phyloP scores from a whole-genome alignment of 2,888 invertebrate species.

The Odontocolon sp. region DNA sequence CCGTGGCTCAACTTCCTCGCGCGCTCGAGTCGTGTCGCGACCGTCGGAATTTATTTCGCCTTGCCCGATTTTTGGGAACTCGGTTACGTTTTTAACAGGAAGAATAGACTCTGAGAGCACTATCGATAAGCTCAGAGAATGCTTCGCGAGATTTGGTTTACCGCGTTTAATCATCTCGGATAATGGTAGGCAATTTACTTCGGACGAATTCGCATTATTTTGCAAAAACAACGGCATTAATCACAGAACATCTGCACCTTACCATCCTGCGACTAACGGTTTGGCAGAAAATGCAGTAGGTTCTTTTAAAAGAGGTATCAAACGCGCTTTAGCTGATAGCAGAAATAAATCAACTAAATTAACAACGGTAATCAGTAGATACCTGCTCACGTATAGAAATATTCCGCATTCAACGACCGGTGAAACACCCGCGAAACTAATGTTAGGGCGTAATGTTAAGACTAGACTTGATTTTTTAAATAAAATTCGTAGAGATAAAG shows the following conservation, averaged over 20 bases:
- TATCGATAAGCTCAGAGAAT: no score
- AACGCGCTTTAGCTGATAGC: neutral
- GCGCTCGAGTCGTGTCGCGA: no score
- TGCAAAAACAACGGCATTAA: constrained; percentile 56
- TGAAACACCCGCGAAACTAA: constrained; percentile 19
- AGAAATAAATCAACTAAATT: neutral
- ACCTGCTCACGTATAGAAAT: constrained; percentile 31
- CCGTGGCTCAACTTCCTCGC: no score
- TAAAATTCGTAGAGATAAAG: neutral
- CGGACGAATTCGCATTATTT: constrained; percentile 62
- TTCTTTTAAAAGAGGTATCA: constrained; percentile 31
- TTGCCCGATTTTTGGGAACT: no score
- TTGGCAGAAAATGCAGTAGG: constrained; percentile 33
- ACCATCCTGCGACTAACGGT: constrained; percentile 3
- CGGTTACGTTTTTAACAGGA: no score
- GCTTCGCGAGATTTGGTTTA: no score
- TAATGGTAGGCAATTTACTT: constrained; percentile 66
- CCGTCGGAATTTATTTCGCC: no score
- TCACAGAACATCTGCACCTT: constrained; percentile 27
- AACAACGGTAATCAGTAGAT: constrained; percentile 17
- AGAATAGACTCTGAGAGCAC: no score
- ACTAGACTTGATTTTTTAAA: constrained; percentile 18
- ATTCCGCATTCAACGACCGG: constrained; percentile 30
- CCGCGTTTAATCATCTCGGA: constrained; percentile 67
- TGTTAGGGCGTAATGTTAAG: constrained; percentile 19